Evolutionary conservation across 2,797 vertebrate genomes (phyloP).

Genomic region (Austrolebias charrua): DNA sequence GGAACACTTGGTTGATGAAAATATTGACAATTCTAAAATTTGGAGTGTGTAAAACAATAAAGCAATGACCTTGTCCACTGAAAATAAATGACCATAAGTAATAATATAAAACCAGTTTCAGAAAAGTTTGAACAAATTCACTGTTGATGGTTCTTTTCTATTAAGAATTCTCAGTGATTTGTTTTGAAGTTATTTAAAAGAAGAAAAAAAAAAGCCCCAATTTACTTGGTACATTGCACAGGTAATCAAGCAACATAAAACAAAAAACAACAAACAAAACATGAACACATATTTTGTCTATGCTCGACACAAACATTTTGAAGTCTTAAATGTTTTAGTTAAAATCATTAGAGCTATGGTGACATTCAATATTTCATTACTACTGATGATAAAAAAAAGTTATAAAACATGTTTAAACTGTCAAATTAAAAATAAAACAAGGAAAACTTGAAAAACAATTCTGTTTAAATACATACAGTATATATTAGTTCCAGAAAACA

Average conservation of each 20-base stretch:
- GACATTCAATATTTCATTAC: conserved; percentile 57
- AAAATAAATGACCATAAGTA: conserved; percentile 40
- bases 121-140: conserved; percentile 43
- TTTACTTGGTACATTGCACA: conserved; percentile 48
- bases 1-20: conserved; percentile 67
- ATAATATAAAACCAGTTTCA: conserved; percentile 40
- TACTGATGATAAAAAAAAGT: conserved; percentile 60
- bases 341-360: conserved; percentile 65
- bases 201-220: conserved; percentile 26
- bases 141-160: conserved; percentile 52
- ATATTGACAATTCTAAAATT: conserved; percentile 49
- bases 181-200: conserved; percentile 51
- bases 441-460: conserved; percentile 69
- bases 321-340: conserved; percentile 63
- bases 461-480: conserved; percentile 56
- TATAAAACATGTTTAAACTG: conserved; percentile 22
- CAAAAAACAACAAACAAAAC: conserved; percentile 10
- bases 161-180: conserved; percentile 43
- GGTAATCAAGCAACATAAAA: conserved; percentile 44
- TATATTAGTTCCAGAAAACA: conserved; percentile 72
- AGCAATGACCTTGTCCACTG: conserved; percentile 46
- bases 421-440: conserved; percentile 56
- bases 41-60: conserved; percentile 54
- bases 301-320: conserved; percentile 68
- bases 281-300: conserved; percentile 37